These are phyloP conservation scores for Epinephelus lanceolatus DNA, from an alignment of 2,113 vertebrate genomes.

Conservation along the genomic window DNA sequence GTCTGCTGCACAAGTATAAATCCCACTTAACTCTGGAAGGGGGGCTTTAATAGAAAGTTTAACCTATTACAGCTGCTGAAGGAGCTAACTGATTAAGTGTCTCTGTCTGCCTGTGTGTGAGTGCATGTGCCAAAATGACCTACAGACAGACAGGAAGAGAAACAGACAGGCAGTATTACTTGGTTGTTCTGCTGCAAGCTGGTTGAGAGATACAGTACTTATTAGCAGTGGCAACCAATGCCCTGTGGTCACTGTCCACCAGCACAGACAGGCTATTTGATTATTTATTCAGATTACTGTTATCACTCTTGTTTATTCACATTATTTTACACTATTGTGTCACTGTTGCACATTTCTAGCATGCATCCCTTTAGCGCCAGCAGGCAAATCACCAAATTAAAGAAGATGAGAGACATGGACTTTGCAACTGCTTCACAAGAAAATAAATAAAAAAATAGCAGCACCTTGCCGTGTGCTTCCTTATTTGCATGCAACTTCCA, in stretches of 20 bases:
- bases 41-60: constrained; percentile 30
- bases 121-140: constrained; percentile 7
- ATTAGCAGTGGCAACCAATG: neutral
- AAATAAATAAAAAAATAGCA: neutral
- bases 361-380: constrained; percentile 2
- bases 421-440: constrained; percentile 20
- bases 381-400: constrained; percentile 15
- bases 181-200: constrained; percentile 9
- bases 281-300: constrained; percentile 30
- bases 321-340: constrained; percentile 20
- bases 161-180: constrained; percentile 5
- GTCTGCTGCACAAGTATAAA: too few relatives aligned
- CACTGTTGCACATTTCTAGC: neutral
- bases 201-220: neutral
- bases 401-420: constrained; percentile 1
- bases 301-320: constrained; percentile 16
- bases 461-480: neutral
- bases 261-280: constrained; percentile 6
- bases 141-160: constrained; percentile 22
- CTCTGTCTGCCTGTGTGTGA: constrained; percentile 2
- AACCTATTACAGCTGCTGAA: constrained; percentile 60
- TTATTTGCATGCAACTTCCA: constrained; percentile 50
- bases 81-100: constrained; percentile 37
- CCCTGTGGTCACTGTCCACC: constrained; percentile 18
- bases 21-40: too few relatives aligned